A percentile compares a stretch with the other conserved stretches of the same genome.
Conservation (phyloP, 2,113 vertebrate species). For the Nymphicus hollandicus region DNA sequence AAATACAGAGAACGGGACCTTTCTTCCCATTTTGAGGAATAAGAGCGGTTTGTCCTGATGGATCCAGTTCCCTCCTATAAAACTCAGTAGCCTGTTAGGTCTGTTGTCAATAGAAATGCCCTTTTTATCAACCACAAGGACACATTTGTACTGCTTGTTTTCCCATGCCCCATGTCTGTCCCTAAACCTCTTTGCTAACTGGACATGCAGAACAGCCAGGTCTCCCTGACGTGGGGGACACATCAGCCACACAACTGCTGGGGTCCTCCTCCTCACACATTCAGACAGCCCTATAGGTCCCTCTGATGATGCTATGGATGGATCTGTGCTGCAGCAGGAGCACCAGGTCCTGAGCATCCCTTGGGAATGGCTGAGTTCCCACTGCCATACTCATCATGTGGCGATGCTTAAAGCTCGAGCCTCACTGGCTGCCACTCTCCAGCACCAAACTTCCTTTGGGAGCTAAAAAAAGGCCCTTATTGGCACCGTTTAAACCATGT, state of each 20-base stretch:
- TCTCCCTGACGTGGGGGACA: rapidly evolving
- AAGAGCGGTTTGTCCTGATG: neutral
- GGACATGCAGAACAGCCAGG: neutral
- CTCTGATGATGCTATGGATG: rapidly evolving
- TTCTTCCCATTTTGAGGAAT: neutral
- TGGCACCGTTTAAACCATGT: rapidly evolving
- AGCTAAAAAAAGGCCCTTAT: neutral
- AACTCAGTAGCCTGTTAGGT: neutral
- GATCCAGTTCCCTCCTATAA: neutral
- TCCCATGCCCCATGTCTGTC: neutral
- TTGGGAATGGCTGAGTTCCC: neutral
- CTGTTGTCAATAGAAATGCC: neutral
- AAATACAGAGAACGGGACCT: rapidly evolving
- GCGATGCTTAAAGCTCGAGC: rapidly evolving
- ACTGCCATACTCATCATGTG: rapidly evolving
- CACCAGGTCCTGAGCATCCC: neutral
- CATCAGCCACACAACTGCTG: rapidly evolving
- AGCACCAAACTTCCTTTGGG: neutral
- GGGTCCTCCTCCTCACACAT: rapidly evolving
- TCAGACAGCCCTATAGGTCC: no score
- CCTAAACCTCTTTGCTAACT: neutral
- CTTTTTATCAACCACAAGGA: neutral
- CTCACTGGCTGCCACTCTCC: rapidly evolving
- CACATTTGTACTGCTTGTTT: neutral
- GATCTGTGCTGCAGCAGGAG: neutral